Percentiles rank a stretch among this genome's conserved stretches.
These are phyloP conservation scores for Eupithecia subfuscata DNA, from an alignment of 2,888 invertebrate species.

Conservation along the genomic window DNA sequence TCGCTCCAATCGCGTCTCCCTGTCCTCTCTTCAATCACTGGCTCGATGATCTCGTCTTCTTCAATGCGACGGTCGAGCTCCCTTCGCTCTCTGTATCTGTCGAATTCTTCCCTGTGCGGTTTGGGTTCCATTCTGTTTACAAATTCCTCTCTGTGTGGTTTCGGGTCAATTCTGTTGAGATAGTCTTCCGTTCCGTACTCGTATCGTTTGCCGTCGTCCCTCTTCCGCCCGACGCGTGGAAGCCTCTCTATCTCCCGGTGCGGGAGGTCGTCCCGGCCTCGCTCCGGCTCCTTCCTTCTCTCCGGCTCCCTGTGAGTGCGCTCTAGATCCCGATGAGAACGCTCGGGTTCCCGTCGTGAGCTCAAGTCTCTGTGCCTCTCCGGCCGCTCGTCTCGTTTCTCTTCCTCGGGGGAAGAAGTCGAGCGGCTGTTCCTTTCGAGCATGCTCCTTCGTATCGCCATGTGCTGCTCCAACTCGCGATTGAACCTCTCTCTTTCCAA, in stretches of 20 bases:
- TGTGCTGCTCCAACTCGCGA: conserved; percentile 81
- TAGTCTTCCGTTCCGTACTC: conserved; percentile 78
- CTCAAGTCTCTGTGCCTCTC: conserved; percentile 74
- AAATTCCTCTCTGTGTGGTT: conserved; percentile 63
- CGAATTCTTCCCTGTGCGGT: conserved; percentile 64
- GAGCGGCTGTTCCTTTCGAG: conserved; percentile 81
- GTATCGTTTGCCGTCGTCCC: conserved; percentile 74
- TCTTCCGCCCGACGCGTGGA: conserved; percentile 75
- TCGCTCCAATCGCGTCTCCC: conserved; percentile 73
- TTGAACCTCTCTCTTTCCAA: conserved; percentile 89
- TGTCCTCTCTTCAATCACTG: conserved; percentile 70
- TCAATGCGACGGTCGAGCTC: conserved; percentile 77
- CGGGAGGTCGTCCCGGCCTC: conserved; percentile 65
- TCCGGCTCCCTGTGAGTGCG: conserved; percentile 68
- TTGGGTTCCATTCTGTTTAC: conserved; percentile 58
- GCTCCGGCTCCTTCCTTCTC: conserved; percentile 69
- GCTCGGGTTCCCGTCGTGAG: conserved; percentile 77
- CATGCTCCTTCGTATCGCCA: conserved; percentile 80
- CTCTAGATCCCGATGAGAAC: conserved; percentile 73
- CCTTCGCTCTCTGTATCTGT: conserved; percentile 72
- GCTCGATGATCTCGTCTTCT: conserved; percentile 78
- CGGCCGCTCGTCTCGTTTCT: conserved; percentile 78
- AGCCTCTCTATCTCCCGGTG: conserved; percentile 77
- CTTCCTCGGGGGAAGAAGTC: conserved; percentile 82
- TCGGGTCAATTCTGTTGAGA: conserved; percentile 58